Conservation (phyloP, 2,888 invertebrate genomes). For the Acleris holmiana region DNA sequence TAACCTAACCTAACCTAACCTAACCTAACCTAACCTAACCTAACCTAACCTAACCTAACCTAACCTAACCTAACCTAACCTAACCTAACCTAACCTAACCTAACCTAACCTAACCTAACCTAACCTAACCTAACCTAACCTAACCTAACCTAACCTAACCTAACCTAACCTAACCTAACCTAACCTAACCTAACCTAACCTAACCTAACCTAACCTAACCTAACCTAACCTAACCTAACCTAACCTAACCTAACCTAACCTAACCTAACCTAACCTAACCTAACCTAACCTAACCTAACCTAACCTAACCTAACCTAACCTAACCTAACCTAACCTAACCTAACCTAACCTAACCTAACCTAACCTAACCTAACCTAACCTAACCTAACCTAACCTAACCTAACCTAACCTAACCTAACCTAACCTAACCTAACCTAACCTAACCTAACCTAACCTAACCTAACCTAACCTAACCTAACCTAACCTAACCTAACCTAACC, state of each 20-base stretch:
- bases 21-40: constrained; percentile 26
- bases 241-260: constrained; percentile 26
- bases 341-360: constrained; percentile 15
- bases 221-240: constrained; percentile 26
- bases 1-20: constrained; percentile 23
- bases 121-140: constrained; percentile 26
- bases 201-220: constrained; percentile 26
- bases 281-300: constrained; percentile 15
- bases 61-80: constrained; percentile 26
- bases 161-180: constrained; percentile 26
- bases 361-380: constrained; percentile 15
- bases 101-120: constrained; percentile 26
- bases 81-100: constrained; percentile 26
- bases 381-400: constrained; percentile 15
- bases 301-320: constrained; percentile 15
- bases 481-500: constrained; percentile 15
- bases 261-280: constrained; percentile 17
- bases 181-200: constrained; percentile 26
- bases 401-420: constrained; percentile 15
- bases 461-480: constrained; percentile 15
- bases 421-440: constrained; percentile 15
- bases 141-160: constrained; percentile 26
- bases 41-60: constrained; percentile 26
- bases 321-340: constrained; percentile 15
- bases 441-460: constrained; percentile 15